Evolutionary conservation across 2,888 invertebrate species (phyloP).

Genomic region (Cryptosula pallasiana): DNA sequence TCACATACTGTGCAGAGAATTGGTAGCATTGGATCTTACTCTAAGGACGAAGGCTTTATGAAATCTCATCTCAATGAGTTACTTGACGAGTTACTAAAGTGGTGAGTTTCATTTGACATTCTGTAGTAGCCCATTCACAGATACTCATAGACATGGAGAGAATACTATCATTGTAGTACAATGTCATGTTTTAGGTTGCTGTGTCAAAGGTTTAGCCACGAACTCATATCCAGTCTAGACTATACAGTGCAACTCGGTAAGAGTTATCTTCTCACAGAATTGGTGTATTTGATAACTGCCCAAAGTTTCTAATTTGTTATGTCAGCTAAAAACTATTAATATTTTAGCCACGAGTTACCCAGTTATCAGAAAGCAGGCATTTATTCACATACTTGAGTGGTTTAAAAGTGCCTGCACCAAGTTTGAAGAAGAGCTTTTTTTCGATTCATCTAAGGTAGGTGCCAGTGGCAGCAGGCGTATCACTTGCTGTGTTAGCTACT

Average conservation of each 20-base stretch:
- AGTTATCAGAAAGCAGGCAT: slow-evolving; percentile 40
- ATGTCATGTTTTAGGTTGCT: slow-evolving; percentile 31
- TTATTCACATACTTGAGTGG: slow-evolving; percentile 43
- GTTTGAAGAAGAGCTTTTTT: slow-evolving; percentile 30
- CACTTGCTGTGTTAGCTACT: too few relatives aligned
- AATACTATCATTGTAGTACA: too few relatives aligned
- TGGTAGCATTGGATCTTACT: neutral
- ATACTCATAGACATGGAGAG: too few relatives aligned
- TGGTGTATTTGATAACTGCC: too few relatives aligned
- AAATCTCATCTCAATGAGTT: slow-evolving; percentile 36
- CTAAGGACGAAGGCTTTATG: slow-evolving; percentile 32
- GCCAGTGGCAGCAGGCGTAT: too few relatives aligned
- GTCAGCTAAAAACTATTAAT: neutral
- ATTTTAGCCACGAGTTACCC: slow-evolving; percentile 33
- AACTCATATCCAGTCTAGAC: slow-evolving; percentile 30
- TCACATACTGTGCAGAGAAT: slow-evolving; percentile 22
- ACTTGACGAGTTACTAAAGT: slow-evolving; percentile 35
- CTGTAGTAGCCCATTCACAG: too few relatives aligned
- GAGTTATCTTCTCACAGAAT: slow-evolving; percentile 25
- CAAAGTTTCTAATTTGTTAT: too few relatives aligned
- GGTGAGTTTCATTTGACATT: too few relatives aligned
- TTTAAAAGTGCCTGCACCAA: slow-evolving; percentile 31
- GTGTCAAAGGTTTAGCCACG: slow-evolving; percentile 31
- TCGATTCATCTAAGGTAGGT: slow-evolving; percentile 32
- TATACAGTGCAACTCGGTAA: slow-evolving; percentile 34